Evolutionary conservation across 2,113 vertebrate genomes (phyloP), one percentile per base, ranked within the genome.

Genomic region (Amphiprion ocellaris): DNA sequence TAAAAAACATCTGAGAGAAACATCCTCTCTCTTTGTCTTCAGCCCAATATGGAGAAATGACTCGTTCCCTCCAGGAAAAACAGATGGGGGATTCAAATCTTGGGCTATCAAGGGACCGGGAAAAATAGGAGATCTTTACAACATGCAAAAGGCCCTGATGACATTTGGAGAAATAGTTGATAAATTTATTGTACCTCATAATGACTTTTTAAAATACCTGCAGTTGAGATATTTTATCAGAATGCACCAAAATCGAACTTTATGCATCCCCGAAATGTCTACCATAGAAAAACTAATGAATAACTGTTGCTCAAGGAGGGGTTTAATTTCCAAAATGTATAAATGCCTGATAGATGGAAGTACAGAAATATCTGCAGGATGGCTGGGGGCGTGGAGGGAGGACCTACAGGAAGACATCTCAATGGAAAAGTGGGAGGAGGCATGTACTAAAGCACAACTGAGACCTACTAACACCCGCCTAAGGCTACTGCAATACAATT

Each of bases 31-130:
- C 26, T 26, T 3, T 26, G 11, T 47, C 8, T 70, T 58, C 6
- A 70, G 68, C 16, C 68, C 23, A 5, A 30, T 47, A 58, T 58
- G 39, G 37, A 24, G 53, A 11, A 56, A 46, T 55, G n/a, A 58
- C 55, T 26, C 24, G 26, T 58, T 58, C 26, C 26, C 26, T 28
- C 55, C 26, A 17, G 55, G 55, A 16, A 58, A 28, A 58, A 8
- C 55, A 16, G 55, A 30, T 4, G 17, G 23, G 24, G 55, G 14
- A 30, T 58, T 30, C 30, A 58, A 58, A 28, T 58, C 55, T 16
- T 30, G 55, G 55, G 39, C 39, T 2, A 46, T 11, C 1, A 44
- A 24, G 12, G 39, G 60, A 5, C n/a, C 46, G 60, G 39, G 37
- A 24, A 63, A 63, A 63, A 44, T 24, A 44, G 39, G 60, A 24